Evolutionary conservation across 1,140 invertebrate species (phyloP).

Genomic region (Tachypleus tridentatus): DNA sequence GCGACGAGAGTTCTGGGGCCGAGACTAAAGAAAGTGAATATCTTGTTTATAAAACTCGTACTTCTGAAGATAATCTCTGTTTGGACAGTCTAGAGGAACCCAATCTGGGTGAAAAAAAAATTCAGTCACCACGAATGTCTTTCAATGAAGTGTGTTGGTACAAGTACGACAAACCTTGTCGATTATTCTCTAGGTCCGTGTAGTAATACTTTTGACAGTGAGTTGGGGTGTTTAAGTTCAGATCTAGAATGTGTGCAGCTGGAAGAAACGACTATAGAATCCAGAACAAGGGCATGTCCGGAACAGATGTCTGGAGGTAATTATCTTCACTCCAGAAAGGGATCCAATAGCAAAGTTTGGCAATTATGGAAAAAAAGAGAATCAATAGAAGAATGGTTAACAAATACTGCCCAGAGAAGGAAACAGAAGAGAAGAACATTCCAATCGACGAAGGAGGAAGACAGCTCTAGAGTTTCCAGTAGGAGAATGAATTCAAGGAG

Average conservation of each 20-base stretch:
- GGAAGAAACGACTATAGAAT: constrained; percentile 37
- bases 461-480: constrained; percentile 61
- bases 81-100: constrained; percentile 2
- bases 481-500: constrained; percentile 58
- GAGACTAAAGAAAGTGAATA: constrained; percentile 16
- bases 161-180: constrained; percentile 13
- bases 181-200: constrained; percentile 19
- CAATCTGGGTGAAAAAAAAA: constrained; percentile 1
- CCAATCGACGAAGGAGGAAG: constrained; percentile 35
- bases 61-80: neutral
- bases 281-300: too few species aligned
- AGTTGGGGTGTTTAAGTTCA: constrained; percentile 39
- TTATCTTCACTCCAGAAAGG: constrained; percentile 20
- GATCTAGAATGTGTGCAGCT: constrained; percentile 44
- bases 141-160: constrained; percentile 11
- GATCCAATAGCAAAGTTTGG: neutral
- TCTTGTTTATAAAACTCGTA: constrained; percentile 11
- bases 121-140: too few species aligned
- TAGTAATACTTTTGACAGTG: constrained; percentile 37
- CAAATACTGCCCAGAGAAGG: constrained; percentile 24
- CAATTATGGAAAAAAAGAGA: constrained; percentile 20
- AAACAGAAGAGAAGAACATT: constrained; percentile 26
- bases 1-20: constrained; percentile 37
- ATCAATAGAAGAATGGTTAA: constrained; percentile 22
- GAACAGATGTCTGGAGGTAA: too few species aligned